Conservation (phyloP, 2,888 invertebrate species). For the Synergus umbraculus region DNA sequence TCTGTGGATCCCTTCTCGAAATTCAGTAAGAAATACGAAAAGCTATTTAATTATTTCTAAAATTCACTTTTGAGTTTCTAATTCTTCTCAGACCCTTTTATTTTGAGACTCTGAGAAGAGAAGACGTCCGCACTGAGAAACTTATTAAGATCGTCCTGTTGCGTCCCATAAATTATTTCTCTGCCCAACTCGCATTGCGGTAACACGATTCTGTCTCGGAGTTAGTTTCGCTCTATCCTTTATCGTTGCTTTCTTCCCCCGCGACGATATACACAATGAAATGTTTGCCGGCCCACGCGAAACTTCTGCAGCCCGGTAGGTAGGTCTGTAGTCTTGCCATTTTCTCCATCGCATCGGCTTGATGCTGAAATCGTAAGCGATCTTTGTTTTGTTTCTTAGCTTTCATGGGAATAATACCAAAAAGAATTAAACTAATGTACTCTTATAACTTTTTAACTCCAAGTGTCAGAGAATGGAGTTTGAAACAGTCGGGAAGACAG, state of each 20-base stretch:
- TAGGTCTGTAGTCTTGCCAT: constrained; percentile 19
- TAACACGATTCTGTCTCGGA: constrained; percentile 1
- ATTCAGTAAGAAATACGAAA: constrained; percentile 14
- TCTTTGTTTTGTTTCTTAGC: neutral
- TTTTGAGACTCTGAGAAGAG: neutral
- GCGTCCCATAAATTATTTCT: neutral
- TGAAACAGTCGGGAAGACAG: neutral
- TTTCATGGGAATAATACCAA: neutral
- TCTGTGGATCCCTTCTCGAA: neutral
- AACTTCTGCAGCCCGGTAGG: constrained; percentile 11
- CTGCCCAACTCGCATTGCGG: neutral
- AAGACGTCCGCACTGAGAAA: neutral
- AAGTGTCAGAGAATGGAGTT: neutral
- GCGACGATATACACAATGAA: constrained; percentile 19
- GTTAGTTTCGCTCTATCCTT: constrained; percentile 3
- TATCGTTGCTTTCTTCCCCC: neutral
- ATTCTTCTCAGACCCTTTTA: neutral
- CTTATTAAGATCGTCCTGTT: neutral
- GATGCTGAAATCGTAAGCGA: neutral
- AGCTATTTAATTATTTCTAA: neutral
- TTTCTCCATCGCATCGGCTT: neutral
- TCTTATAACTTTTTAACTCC: neutral
- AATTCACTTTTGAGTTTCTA: neutral
- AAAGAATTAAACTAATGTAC: neutral
- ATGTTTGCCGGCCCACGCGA: constrained; percentile 19